Percentiles rank a stretch among this genome's conserved stretches.
Conservation (phyloP, 2,888 invertebrate genomes). For the Urechis unicinctus region DNA sequence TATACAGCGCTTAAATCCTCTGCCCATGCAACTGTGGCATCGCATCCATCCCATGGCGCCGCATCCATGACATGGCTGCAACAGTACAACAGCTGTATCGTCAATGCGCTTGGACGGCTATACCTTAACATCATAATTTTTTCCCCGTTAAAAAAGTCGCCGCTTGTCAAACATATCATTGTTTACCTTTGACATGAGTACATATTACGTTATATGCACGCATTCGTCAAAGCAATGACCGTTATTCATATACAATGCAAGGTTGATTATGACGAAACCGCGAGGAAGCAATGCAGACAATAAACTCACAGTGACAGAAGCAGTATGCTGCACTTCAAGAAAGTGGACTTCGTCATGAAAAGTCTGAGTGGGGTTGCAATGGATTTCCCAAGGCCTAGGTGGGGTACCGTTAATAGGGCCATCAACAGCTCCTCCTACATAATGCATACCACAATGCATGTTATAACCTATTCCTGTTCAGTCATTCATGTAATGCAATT, state of each 20-base stretch:
- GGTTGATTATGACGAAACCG: too few relatives aligned
- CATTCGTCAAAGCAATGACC: too few relatives aligned
- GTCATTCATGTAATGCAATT: too few relatives aligned
- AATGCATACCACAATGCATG: neutral
- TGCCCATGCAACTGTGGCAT: slow-evolving; percentile 23
- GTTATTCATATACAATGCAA: too few relatives aligned
- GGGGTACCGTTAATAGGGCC: slow-evolving; percentile 20
- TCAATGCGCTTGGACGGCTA: too few relatives aligned
- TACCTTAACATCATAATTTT: too few relatives aligned
- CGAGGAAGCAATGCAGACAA: too few relatives aligned
- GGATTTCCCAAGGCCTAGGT: slow-evolving; percentile 22
- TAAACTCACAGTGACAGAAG: slow-evolving; percentile 18
- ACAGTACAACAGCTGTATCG: neutral
- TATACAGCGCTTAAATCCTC: slow-evolving; percentile 22
- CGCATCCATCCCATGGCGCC: slow-evolving; percentile 20
- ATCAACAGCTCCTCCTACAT: slow-evolving; percentile 11
- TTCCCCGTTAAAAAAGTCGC: too few relatives aligned
- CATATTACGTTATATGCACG: neutral
- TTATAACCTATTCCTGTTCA: too few relatives aligned
- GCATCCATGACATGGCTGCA: slow-evolving; percentile 25
- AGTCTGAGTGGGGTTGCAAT: slow-evolving; percentile 18
- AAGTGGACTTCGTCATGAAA: slow-evolving; percentile 23
- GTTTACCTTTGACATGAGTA: too few relatives aligned
- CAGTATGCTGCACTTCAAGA: slow-evolving; percentile 25
- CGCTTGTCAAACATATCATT: too few relatives aligned